Percentiles rank a stretch among this genome's conserved stretches.
Conservation (phyloP, 2,797 vertebrate genomes). For the Myotis pilosus region DNA sequence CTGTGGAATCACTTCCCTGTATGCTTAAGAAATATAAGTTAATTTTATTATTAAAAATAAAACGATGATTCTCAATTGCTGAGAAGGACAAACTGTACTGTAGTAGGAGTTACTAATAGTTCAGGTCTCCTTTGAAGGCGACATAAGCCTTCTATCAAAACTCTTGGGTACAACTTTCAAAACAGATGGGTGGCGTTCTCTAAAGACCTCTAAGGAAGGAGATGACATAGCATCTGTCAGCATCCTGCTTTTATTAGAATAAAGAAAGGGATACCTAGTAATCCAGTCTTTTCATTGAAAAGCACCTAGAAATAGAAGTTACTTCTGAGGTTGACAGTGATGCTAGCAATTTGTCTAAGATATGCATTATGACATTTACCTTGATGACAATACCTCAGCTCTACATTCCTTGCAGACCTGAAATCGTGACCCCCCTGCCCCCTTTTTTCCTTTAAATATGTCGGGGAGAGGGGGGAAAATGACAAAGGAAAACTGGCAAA, state of each 20-base stretch:
- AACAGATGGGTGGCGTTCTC: neutral
- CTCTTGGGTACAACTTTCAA: neutral
- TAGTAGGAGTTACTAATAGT: neutral
- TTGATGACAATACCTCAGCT: neutral
- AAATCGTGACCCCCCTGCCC: neutral
- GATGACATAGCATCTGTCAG: no score
- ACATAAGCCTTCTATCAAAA: neutral
- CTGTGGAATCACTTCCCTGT: neutral
- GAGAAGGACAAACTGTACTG: neutral
- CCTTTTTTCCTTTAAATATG: constrained; percentile 10
- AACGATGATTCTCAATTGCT: neutral
- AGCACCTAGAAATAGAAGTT: constrained; percentile 7
- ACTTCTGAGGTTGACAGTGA: neutral
- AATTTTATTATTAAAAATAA: neutral
- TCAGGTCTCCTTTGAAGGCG: neutral
- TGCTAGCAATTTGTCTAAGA: neutral
- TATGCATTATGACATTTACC: constrained; percentile 26
- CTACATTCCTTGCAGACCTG: neutral
- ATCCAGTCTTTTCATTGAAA: neutral
- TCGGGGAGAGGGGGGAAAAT: neutral
- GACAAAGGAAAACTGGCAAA: constrained; percentile 42
- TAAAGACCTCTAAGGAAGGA: neutral
- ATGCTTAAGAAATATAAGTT: neutral
- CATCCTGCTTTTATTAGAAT: neutral
- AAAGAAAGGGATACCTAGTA: neutral